These are phyloP conservation scores for Protobothrops flavoviridis DNA, from an alignment of 2,113 vertebrate species.

Conservation along the genomic window DNA sequence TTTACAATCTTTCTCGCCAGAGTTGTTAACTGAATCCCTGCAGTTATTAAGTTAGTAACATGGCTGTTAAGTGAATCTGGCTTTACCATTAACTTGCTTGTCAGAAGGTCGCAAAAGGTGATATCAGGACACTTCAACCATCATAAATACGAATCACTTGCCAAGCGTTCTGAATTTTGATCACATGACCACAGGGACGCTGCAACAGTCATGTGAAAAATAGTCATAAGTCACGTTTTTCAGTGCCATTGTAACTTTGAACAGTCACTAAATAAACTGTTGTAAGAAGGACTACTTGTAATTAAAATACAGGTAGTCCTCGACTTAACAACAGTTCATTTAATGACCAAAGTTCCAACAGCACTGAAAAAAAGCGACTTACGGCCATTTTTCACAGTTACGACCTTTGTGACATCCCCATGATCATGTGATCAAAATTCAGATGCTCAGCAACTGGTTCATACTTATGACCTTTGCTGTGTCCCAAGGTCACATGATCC, in stretches of 20 bases:
- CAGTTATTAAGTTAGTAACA: neutral
- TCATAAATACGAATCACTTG: neutral
- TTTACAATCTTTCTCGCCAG: neutral
- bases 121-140: neutral
- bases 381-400: too few species aligned
- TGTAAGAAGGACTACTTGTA: neutral
- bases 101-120: neutral
- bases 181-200: neutral
- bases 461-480: too few species aligned
- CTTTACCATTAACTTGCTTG: neutral
- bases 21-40: neutral
- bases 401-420: too few species aligned
- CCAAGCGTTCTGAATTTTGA: neutral
- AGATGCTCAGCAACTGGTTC: too few species aligned
- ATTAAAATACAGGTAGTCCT: too few species aligned
- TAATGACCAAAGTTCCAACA: too few species aligned
- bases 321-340: too few species aligned
- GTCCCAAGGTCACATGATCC: too few species aligned
- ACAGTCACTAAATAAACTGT: neutral
- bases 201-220: neutral
- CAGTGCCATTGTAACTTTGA: neutral
- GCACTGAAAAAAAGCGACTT: too few species aligned
- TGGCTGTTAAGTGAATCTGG: neutral
- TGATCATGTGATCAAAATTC: too few species aligned
- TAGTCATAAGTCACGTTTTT: neutral